phyloP scores from a whole-genome alignment of 2,888 invertebrate genomes.

The Drosophila phalerata region DNA sequence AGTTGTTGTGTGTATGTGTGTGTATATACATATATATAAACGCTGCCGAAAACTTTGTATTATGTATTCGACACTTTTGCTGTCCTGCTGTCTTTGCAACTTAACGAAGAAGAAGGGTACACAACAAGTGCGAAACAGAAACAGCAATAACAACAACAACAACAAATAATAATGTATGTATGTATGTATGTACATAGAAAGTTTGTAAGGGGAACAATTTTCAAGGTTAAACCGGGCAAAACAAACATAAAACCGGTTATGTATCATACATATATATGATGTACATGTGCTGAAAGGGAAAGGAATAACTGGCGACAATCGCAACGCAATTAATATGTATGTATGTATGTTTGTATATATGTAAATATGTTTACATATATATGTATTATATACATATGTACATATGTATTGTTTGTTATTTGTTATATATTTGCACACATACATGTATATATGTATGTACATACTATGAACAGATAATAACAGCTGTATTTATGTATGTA shows the following conservation, averaged over 20 bases:
- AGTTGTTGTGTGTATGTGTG: conserved; percentile 1
- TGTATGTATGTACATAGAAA: too few species aligned
- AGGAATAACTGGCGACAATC: conserved; percentile 12
- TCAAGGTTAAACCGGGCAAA: conserved; percentile 84
- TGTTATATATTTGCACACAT: too few species aligned
- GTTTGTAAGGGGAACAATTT: conserved; percentile 60
- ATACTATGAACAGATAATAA: neutral
- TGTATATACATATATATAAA: conserved; percentile 34
- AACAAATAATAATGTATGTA: conserved; percentile 66
- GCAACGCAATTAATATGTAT: neutral
- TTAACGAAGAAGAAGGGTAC: conserved; percentile 19
- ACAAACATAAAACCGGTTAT: conserved; percentile 81
- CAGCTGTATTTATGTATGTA: neutral
- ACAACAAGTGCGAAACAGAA: conserved; percentile 70
- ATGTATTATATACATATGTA: too few species aligned
- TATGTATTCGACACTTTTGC: too few species aligned
- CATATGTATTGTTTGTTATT: too few species aligned
- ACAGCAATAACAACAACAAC: conserved; percentile 30
- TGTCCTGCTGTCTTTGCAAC: conserved; percentile 6
- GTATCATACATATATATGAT: conserved; percentile 33
- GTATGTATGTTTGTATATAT: neutral
- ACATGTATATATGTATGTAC: too few species aligned
- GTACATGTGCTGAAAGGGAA: conserved; percentile 9
- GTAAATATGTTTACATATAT: conserved; percentile 3
- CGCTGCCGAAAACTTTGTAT: conserved; percentile 35